Conservation (phyloP, 1,140 invertebrate genomes). For the Lordiphosa clarofinis region DNA sequence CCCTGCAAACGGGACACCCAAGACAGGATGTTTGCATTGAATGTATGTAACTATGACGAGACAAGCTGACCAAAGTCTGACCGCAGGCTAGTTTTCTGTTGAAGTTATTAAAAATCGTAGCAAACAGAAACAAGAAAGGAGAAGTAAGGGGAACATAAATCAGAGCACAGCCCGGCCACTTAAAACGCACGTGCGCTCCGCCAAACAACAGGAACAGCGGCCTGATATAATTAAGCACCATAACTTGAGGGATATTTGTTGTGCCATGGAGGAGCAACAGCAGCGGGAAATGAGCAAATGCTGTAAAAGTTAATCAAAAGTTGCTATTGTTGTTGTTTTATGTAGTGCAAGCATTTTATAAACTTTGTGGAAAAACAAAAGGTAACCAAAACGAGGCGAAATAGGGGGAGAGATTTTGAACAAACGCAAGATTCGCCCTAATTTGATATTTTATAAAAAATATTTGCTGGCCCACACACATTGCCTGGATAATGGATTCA, state of each 20-base stretch:
- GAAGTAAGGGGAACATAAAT: slow-evolving; percentile 36
- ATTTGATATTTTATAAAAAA: slow-evolving; percentile 1
- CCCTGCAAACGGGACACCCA: no score
- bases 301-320: slow-evolving; percentile 57
- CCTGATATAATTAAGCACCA: slow-evolving; percentile 63
- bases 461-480: background rate
- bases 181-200: slow-evolving; percentile 53
- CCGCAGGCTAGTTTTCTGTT: slow-evolving; percentile 51
- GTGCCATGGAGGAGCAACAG: slow-evolving; percentile 15
- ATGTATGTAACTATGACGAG: slow-evolving; percentile 12
- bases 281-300: slow-evolving; percentile 53
- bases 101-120: slow-evolving; percentile 39
- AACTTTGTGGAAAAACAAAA: slow-evolving; percentile 36
- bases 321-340: slow-evolving; percentile 47
- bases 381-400: slow-evolving; percentile 4
- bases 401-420: background rate
- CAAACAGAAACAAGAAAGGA: slow-evolving; percentile 1
- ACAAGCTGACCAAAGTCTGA: no score
- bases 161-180: slow-evolving; percentile 41
- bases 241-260: slow-evolving; percentile 60
- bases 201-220: slow-evolving; percentile 1
- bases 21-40: no score
- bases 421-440: background rate
- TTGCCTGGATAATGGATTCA: slow-evolving; percentile 3
- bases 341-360: slow-evolving; percentile 55